Percentiles rank a stretch among this genome's conserved stretches.
phyloP scores from a whole-genome alignment of 2,113 vertebrate genomes.

The Chlorodrepanis virens region DNA sequence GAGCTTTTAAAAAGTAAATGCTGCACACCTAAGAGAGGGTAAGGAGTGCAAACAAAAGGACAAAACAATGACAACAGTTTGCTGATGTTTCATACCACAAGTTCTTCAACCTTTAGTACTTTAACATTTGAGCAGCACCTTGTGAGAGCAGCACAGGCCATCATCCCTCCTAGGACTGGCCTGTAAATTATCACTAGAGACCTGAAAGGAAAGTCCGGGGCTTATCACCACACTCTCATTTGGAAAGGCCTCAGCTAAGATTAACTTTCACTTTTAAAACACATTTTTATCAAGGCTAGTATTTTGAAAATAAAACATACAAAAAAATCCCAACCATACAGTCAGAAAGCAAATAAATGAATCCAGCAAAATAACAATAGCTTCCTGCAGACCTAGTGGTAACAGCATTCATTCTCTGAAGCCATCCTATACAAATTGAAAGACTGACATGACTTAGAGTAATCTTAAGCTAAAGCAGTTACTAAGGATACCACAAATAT shows the following conservation, averaged over 20 bases:
- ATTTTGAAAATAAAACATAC: neutral
- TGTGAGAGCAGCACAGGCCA: neutral
- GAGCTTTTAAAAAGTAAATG: neutral
- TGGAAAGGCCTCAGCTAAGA: neutral
- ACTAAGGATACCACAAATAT: neutral
- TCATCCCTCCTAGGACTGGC: neutral
- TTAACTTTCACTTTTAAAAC: neutral
- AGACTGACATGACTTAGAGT: neutral
- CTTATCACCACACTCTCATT: neutral
- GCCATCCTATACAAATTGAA: fast-evolving
- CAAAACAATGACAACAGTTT: neutral
- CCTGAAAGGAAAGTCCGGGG: neutral
- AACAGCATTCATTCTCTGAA: neutral
- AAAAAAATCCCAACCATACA: neutral
- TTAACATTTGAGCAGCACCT: neutral
- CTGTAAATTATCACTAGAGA: neutral
- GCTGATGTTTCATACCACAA: neutral
- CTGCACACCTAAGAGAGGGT: fast-evolving
- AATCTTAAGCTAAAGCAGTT: neutral
- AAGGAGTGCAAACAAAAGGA: neutral
- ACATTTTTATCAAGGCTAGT: neutral
- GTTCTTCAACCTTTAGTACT: neutral
- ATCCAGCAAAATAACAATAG: neutral
- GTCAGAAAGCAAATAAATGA: neutral
- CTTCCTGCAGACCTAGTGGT: neutral